Evolutionary conservation across 2,113 vertebrate genomes (phyloP), one percentile per base, ranked within the genome.

Genomic region (Parus major): DNA sequence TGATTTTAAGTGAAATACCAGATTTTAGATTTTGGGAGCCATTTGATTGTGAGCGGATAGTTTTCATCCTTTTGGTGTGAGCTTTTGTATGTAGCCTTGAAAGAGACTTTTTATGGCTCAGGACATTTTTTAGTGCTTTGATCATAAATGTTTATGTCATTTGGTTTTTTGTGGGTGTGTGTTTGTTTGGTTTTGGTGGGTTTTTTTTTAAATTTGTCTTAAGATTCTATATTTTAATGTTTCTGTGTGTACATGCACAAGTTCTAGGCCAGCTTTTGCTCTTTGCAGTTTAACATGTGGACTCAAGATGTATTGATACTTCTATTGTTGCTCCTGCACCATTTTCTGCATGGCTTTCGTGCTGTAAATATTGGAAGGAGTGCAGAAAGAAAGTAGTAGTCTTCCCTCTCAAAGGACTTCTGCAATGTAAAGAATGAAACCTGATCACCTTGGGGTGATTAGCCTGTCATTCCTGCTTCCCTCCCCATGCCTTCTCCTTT

Each of bases 231-330:
- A 21, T 85, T 87, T 79, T 50, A 16, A 22, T 81, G 28, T 41
- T 72, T 47, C 49, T 53, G 4, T 6, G 1, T 46, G 12, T n/a
- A n/a, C 29, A 25, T 0, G 1, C 36, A 7, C 6, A 3, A 61
- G 14, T 65, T 39, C 25, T n/a, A 1, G 42, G 28, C 36, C 27
- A 79, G 46, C 15, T 77, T 72, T 61, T 71, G 16, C n/a, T 57
- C n/a, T 59, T 15, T 16, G 33, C 5, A 20, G 44, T 29, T 47
- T 27, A 82, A 42, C 27, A 35, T 21, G 33, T 19, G 12, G 29
- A 52, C 35, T 50, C 27, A 10, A 53, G 50, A 11, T 21, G 6
- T 70, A 16, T 12, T 66, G 42, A 18, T 73, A 12, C 7, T 56
- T 75, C n/a, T 28, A 12, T 18, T 88, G 44, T 57, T 86, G 29